These are phyloP conservation scores for Protaetia brevitarsis DNA, from an alignment of 1,140 invertebrate species.

Conservation along the genomic window DNA sequence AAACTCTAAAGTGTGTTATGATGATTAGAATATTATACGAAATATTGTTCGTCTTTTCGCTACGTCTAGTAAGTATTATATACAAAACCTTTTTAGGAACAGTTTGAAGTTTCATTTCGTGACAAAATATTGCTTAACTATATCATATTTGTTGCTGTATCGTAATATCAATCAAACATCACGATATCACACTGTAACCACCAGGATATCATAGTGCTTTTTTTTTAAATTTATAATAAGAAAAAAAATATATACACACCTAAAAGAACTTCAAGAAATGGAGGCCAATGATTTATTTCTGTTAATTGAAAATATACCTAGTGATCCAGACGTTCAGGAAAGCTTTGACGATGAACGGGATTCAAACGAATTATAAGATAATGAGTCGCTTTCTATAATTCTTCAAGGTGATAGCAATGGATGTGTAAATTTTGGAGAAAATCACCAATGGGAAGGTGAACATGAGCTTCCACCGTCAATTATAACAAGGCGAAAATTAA, in stretches of 20 bases:
- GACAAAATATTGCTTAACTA: not conserved
- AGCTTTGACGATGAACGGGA: not conserved
- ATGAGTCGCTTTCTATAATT: not conserved
- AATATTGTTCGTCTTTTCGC: not conserved
- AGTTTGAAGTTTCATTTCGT: not conserved
- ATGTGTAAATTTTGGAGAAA: no score
- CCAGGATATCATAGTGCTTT: no score
- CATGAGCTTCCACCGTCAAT: not conserved
- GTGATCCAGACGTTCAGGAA: not conserved
- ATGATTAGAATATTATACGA: not conserved
- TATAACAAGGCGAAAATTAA: not conserved
- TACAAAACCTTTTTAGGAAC: not conserved
- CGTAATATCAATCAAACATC: not conserved
- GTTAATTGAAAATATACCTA: conserved; percentile 1
- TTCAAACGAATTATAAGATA: not conserved
- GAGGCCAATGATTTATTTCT: not conserved
- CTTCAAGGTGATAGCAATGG: not conserved
- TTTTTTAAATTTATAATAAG: no score
- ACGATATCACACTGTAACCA: not conserved
- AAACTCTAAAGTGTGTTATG: no score
- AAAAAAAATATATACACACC: not conserved
- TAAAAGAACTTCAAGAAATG: not conserved
- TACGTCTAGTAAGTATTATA: no score
- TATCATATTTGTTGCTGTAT: not conserved
- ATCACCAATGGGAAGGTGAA: not conserved